Evolutionary conservation across 1,140 invertebrate genomes (phyloP), one percentile per base, ranked within the genome.

Genomic region (Drosophila elegans): DNA sequence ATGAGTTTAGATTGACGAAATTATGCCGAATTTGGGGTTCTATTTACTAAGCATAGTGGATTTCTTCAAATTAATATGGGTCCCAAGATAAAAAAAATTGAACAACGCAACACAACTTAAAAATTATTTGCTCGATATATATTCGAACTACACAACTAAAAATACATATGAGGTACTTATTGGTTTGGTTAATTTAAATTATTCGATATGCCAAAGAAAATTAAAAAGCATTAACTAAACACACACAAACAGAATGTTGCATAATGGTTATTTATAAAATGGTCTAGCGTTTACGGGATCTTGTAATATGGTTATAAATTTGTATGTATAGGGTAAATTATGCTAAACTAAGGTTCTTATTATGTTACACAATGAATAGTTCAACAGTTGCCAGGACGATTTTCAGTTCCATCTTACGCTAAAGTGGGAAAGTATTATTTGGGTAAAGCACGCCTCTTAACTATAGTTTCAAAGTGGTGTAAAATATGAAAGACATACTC

Each of bases 201-300:
- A 54, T 54, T 69, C 16, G 48, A 60, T 67, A 63, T 60, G 77
- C 63, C 63, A 82, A 74, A 56, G 13, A 16, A 71, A 51, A 66
- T 69, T 44, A 83, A 53, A 72, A 83, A 83, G 80, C 80, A 55
- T 55, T 38, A 84, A 84, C 48, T 56, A 82, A 69, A 84, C 54
- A 75, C 45, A 78, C 32, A 78, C 39, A 68, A 82, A 68, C 34
- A 49, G 16, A 21, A 69, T 55, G 36, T 41, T 3, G 64, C 48
- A 69, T 55, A 32, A 34, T 38, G 39, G 41, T 53, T 59, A 69
- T 34, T 29, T 55, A 54, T 59, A 75, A 52, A 44, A 75, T 46
- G 21, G 42, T 16, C 76, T 79, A 79, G 32, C 36, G 51, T 36
- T 59, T 82, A 82, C 71, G 42, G 54, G 69, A 52, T 56, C 72